phyloP scores from a whole-genome alignment of 2,888 invertebrate genomes.

The Scaptomyza cyrtandrae region DNA sequence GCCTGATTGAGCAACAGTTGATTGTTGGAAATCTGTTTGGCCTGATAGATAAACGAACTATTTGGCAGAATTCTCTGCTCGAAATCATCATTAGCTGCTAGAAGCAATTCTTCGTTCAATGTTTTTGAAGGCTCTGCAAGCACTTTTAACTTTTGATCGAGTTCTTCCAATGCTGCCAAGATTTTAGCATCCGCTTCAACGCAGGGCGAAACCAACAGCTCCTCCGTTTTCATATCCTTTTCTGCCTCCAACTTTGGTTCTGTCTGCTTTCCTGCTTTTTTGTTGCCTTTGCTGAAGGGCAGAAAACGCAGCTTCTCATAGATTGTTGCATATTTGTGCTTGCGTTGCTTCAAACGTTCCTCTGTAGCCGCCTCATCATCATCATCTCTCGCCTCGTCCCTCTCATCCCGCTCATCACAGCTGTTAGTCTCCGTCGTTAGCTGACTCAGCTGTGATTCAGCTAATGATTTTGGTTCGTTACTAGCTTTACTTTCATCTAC shows the following conservation, averaged over 20 bases:
- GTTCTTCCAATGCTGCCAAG: constrained; percentile 79
- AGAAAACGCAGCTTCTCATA: constrained; percentile 82
- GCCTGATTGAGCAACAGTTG: constrained; percentile 79
- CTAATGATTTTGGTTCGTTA: constrained; percentile 42
- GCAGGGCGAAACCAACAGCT: constrained; percentile 45
- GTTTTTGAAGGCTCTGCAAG: constrained; percentile 40
- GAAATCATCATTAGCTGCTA: constrained; percentile 73
- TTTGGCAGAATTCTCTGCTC: constrained; percentile 86
- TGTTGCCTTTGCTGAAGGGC: constrained; percentile 65
- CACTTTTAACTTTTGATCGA: constrained; percentile 81
- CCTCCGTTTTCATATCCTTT: not conserved
- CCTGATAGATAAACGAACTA: constrained; percentile 88
- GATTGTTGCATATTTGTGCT: constrained; percentile 80
- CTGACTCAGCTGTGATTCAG: constrained; percentile 18
- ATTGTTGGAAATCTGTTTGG: constrained; percentile 76
- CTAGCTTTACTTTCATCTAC: constrained; percentile 29
- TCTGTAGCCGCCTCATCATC: constrained; percentile 31
- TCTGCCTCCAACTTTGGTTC: not conserved
- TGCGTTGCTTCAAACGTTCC: constrained; percentile 73
- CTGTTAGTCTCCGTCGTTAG: not conserved
- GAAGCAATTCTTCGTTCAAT: constrained; percentile 38
- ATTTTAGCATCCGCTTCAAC: constrained; percentile 79
- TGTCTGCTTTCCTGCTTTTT: constrained; percentile 41
- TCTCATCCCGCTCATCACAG: constrained; percentile 12
- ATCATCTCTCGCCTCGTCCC: not conserved